Conservation (phyloP, 2,113 vertebrate species). For the Aplodontia rufa region DNA sequence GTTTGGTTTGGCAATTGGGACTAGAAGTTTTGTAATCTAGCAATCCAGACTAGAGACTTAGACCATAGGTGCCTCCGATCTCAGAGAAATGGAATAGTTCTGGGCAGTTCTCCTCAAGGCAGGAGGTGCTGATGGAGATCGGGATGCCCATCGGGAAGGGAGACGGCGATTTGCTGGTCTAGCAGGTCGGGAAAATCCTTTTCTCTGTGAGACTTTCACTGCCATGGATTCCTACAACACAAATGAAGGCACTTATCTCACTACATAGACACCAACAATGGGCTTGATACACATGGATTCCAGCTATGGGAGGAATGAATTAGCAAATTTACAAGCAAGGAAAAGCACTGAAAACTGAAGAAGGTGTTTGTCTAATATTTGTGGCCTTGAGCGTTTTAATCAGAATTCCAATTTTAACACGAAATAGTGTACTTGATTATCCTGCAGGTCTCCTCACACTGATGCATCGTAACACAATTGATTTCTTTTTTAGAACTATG, state of each 20-base stretch:
- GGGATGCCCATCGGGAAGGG: constrained; percentile 94
- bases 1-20: constrained; percentile 41
- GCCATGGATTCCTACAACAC: constrained; percentile 82
- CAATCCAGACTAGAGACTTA: constrained; percentile 80
- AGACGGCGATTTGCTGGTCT: constrained; percentile 93
- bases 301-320: constrained; percentile 65
- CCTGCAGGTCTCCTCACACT: not conserved
- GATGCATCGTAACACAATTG: not conserved
- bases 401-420: not conserved
- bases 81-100: constrained; percentile 85
- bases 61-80: constrained; percentile 86
- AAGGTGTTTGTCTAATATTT: not conserved
- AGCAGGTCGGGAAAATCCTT: constrained; percentile 93
- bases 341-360: not conserved
- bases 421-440: not conserved
- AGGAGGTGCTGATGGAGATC: constrained; percentile 86
- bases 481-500: not conserved
- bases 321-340: not conserved
- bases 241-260: constrained; percentile 75
- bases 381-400: not conserved
- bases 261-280: not conserved
- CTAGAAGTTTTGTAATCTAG: constrained; percentile 53
- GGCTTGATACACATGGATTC: not conserved
- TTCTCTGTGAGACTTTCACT: constrained; percentile 82
- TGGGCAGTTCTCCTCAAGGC: constrained; percentile 80